Percentiles rank a stretch among this genome's conserved stretches.
Evolutionary conservation across 2,888 invertebrate species (phyloP).

Genomic region (Gastracanthus pulcherrimus): DNA sequence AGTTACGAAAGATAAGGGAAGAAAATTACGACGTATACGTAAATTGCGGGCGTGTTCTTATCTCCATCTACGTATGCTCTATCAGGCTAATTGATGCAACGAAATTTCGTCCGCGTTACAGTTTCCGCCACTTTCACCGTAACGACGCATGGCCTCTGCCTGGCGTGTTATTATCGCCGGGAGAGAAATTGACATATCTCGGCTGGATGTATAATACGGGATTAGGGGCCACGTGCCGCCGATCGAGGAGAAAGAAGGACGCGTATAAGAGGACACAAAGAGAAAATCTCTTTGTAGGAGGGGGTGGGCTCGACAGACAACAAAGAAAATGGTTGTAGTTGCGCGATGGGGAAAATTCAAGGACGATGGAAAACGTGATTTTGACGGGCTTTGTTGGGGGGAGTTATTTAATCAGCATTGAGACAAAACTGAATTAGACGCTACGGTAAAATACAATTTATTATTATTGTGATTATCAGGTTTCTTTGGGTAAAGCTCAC

Average conservation of each 20-base stretch:
- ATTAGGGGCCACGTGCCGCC: slow-evolving; percentile 15
- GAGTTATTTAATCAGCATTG: too few species aligned
- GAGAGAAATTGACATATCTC: background rate
- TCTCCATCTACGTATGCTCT: too few species aligned
- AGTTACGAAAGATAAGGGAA: too few species aligned
- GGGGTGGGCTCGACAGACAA: slow-evolving; percentile 27
- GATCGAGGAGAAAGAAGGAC: background rate
- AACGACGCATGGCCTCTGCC: background rate
- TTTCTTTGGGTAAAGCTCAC: too few species aligned
- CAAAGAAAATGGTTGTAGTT: slow-evolving; percentile 5
- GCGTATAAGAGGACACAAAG: background rate
- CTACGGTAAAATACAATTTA: too few species aligned
- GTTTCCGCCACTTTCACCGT: too few species aligned
- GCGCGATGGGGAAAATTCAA: background rate
- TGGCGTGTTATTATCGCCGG: background rate
- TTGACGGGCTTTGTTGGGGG: too few species aligned
- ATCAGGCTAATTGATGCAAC: background rate
- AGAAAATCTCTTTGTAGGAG: background rate
- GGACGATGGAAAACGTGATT: background rate
- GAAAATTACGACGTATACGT: too few species aligned
- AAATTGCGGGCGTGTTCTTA: too few species aligned
- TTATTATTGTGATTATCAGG: too few species aligned
- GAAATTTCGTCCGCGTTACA: background rate
- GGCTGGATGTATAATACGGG: too few species aligned
- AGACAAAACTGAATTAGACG: too few species aligned